Percentiles rank a stretch among this genome's conserved stretches.
phyloP scores from a whole-genome alignment of 2,888 invertebrate genomes.

The Lepetodrilus schrolli region DNA sequence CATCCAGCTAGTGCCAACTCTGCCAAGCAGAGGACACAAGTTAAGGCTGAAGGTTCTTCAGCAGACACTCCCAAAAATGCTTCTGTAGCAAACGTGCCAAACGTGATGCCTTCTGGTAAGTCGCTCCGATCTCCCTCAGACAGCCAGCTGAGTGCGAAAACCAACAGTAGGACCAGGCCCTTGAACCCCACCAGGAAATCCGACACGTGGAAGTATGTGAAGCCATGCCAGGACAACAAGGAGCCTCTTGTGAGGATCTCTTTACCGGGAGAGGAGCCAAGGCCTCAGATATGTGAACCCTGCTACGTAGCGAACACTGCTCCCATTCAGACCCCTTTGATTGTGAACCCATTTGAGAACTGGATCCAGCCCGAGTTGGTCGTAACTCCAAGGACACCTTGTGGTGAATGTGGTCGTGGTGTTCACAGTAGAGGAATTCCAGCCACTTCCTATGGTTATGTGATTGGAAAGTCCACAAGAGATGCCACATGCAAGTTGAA shows the following conservation, averaged over 20 bases:
- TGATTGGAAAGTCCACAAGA: constrained; percentile 49
- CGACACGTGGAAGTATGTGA: constrained; percentile 8
- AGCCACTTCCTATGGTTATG: constrained; percentile 52
- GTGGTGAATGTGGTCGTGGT: constrained; percentile 33
- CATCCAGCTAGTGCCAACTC: neutral
- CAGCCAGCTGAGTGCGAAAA: neutral
- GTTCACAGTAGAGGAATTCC: constrained; percentile 40
- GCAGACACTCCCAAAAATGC: neutral
- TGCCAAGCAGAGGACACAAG: no score
- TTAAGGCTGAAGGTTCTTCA: neutral
- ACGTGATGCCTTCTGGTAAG: neutral
- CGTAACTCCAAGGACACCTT: neutral
- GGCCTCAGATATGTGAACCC: constrained; percentile 29
- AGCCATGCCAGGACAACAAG: constrained; percentile 8
- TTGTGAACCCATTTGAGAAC: constrained; percentile 68
- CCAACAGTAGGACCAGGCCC: neutral
- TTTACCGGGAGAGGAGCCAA: constrained; percentile 21
- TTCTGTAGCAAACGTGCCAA: neutral
- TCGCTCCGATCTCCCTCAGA: neutral
- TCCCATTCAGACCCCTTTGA: constrained; percentile 56
- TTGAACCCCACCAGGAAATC: neutral
- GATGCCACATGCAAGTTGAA: constrained; percentile 51
- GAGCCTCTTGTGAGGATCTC: constrained; percentile 43
- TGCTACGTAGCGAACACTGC: constrained; percentile 3
- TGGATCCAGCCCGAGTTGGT: constrained; percentile 44